A percentile compares a stretch with the other conserved stretches of the same genome.
These are phyloP conservation scores for Drosophila hamatofila DNA, from an alignment of 2,888 invertebrate species.

Conservation along the genomic window DNA sequence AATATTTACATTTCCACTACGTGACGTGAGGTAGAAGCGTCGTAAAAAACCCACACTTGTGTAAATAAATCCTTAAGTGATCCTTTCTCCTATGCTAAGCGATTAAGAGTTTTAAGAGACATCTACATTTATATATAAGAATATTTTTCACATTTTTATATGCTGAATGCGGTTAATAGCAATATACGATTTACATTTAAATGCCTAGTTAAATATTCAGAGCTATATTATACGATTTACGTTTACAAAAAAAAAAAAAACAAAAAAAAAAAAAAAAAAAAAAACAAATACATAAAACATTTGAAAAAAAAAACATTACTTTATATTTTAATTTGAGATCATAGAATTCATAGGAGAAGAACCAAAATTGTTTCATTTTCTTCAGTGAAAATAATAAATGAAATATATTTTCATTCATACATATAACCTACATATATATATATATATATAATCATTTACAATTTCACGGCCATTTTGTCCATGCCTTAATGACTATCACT, in stretches of 20 bases:
- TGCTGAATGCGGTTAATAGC: conserved; percentile 64
- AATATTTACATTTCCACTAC: conserved; percentile 76
- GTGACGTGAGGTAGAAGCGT: conserved; percentile 63
- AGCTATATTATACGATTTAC: conserved; percentile 70
- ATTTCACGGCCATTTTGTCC: conserved; percentile 45
- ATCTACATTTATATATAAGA: conserved; percentile 39
- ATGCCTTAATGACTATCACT: conserved; percentile 62
- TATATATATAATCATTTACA: neutral
- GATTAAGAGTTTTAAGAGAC: conserved; percentile 72
- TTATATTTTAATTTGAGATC: neutral
- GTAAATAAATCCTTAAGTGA: conserved; percentile 80
- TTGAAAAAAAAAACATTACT: neutral
- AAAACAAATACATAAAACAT: conserved; percentile 3
- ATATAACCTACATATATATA: neutral
- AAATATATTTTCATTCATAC: neutral
- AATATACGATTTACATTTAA: conserved; percentile 73
- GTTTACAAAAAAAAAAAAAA: conserved; percentile 57
- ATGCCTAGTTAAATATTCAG: conserved; percentile 68
- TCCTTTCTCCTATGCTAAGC: conserved; percentile 81
- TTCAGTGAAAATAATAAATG: neutral
- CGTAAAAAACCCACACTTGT: conserved; percentile 66
- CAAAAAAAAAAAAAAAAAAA: conserved; percentile 22
- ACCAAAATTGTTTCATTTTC: too few species aligned
- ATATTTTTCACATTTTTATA: conserved; percentile 69
- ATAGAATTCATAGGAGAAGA: neutral